Conservation (phyloP, 2,113 vertebrate species). For the Ceyx melanurus region DNA sequence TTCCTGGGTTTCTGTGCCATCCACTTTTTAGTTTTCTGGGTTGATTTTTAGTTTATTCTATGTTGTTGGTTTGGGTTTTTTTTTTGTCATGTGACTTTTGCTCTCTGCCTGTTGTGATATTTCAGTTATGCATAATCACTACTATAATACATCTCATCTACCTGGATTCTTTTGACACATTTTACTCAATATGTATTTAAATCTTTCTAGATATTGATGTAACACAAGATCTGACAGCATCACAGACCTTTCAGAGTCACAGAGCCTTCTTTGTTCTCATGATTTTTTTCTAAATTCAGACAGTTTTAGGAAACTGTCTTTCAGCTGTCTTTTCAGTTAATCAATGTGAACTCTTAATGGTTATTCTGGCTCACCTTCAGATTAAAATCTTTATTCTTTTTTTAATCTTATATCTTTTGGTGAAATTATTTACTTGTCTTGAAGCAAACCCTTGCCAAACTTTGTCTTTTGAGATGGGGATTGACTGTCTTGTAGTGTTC, state of each 20-base stretch:
- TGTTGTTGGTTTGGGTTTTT: too few relatives aligned
- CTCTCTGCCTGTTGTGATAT: not conserved
- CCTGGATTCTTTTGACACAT: not conserved
- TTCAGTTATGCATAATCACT: slow-evolving; percentile 6
- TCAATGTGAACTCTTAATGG: not conserved
- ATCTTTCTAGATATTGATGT: not conserved
- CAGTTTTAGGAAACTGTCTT: not conserved
- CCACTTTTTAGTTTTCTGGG: not conserved
- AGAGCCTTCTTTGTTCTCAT: not conserved
- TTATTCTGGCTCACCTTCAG: not conserved
- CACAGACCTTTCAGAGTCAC: not conserved
- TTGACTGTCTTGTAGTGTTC: not conserved
- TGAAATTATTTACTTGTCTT: not conserved
- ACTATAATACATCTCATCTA: not conserved
- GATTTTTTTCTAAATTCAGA: not conserved
- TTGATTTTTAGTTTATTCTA: not conserved
- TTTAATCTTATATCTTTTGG: not conserved
- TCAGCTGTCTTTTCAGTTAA: not conserved
- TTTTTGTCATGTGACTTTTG: not conserved
- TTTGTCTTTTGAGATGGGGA: not conserved
- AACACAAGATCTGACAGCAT: not conserved
- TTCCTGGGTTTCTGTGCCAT: not conserved
- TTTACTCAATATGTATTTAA: not conserved
- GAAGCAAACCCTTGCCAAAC: not conserved
- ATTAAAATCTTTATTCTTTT: not conserved